phyloP scores from a whole-genome alignment of 1,140 invertebrate species.

The Polypedilum pembai region DNA sequence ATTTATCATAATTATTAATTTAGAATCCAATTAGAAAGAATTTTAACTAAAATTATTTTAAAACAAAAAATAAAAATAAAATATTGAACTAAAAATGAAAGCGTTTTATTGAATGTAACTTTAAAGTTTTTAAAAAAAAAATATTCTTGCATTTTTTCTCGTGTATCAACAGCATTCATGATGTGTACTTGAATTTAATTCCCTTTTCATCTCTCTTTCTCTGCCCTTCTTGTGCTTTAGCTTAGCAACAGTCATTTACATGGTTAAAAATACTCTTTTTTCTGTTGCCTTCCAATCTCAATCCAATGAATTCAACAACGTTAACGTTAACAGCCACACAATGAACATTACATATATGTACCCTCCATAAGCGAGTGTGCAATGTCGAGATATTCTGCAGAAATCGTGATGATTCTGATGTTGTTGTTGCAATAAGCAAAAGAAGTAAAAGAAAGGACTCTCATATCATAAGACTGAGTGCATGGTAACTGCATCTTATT shows the following conservation, averaged over 20 bases:
- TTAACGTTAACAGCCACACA: conserved; percentile 15
- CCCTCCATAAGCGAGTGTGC: no score
- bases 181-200: conserved; percentile 16
- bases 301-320: conserved; percentile 4
- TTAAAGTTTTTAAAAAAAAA: no score
- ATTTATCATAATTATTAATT: no score
- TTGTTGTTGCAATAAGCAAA: neutral
- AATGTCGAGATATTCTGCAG: neutral
- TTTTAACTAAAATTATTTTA: no score
- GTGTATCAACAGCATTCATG: neutral
- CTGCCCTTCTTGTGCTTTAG: neutral
- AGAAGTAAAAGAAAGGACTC: neutral
- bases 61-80: no score
- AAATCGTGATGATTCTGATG: neutral
- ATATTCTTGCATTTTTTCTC: neutral
- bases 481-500: no score
- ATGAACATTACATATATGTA: neutral
- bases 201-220: neutral
- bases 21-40: no score
- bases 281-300: neutral
- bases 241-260: conserved; percentile 9
- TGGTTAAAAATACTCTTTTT: neutral
- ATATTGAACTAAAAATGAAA: no score
- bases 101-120: no score
- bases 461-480: no score